Evolutionary conservation across 2,113 vertebrate species (phyloP), one percentile per base, ranked within the genome.

Genomic region (Heteronetta atricapilla): DNA sequence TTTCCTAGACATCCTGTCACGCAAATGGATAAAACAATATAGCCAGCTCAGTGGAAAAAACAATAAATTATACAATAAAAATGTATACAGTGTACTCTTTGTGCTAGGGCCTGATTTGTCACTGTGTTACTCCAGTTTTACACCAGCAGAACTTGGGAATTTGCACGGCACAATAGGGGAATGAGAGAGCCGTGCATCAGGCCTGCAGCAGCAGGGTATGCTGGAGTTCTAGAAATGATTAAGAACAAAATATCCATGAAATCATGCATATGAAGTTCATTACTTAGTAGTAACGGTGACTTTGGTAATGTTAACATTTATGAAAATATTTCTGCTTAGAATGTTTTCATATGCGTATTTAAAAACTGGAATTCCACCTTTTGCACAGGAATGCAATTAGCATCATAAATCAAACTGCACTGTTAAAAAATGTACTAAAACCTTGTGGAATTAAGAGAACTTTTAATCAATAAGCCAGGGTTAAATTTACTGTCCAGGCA

Each of bases 1-100:
- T 97, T 97, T 95, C 94, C 95, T 97, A 97, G 95, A 93, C 97
- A 97, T 96, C 97, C 96, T 96, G 94, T 96, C 95, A 94, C 92
- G 81, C 94, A 97, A 95, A 78, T 97, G 91, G 95, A 91, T 98
- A 96, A 97, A 96, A 97, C 96, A 97, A 94, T 96, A 95, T 96
- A 97, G 94, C 89, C 91, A 96, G 91, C 90, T 97, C 75, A 96
- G 86, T 94, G 96, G 95, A 96, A 95, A 95, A 95, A 90, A 82
- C 70, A 95, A 84, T 96, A 93, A 96, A 97, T 97, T 96, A 93
- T 77, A 82, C 62, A 94, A 86, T 94, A 95, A 94, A 97, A 78
- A 91, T 58, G 52, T 95, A 93, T 97, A 94, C 89, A 95, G 73
- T 67, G 52, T 89, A 68, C 77, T 93, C 88, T 94, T 77, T 94